A percentile compares a stretch with the other conserved stretches of the same genome.
These are phyloP conservation scores for Caracal caracal DNA, from an alignment of 2,113 vertebrate genomes.

Conservation along the genomic window DNA sequence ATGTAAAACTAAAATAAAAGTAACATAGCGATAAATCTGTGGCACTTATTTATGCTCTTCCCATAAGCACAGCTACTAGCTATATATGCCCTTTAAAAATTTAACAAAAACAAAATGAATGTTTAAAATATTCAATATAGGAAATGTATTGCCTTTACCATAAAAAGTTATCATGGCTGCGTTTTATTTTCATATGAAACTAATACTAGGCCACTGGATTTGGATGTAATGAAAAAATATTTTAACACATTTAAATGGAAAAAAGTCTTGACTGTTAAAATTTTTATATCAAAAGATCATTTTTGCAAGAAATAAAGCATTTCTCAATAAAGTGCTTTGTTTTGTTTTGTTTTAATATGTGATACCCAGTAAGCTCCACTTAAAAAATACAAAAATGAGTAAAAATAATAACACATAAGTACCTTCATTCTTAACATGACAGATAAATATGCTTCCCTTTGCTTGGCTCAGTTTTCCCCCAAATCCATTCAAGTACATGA, in stretches of 20 bases:
- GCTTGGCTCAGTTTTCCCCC: slow-evolving; percentile 34
- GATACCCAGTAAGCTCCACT: neutral
- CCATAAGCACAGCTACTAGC: neutral
- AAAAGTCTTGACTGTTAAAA: neutral
- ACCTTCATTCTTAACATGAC: slow-evolving; percentile 28
- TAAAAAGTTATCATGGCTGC: neutral
- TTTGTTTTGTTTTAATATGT: slow-evolving; percentile 10
- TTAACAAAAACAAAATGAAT: neutral
- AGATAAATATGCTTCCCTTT: slow-evolving; percentile 39
- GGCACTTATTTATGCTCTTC: neutral
- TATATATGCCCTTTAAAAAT: neutral
- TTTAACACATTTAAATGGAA: neutral
- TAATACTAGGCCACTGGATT: neutral
- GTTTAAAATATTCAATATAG: neutral
- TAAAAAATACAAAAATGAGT: neutral
- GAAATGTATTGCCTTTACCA: neutral
- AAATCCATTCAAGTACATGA: slow-evolving; percentile 44
- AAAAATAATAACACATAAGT: neutral
- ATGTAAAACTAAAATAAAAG: neutral
- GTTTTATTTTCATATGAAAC: neutral
- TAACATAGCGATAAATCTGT: neutral
- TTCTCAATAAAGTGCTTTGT: neutral
- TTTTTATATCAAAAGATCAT: neutral
- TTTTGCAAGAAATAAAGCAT: slow-evolving; percentile 28
- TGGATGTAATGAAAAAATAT: neutral